phyloP scores from a whole-genome alignment of 2,797 vertebrate genomes.

The Melanotaenia nigrans region DNA sequence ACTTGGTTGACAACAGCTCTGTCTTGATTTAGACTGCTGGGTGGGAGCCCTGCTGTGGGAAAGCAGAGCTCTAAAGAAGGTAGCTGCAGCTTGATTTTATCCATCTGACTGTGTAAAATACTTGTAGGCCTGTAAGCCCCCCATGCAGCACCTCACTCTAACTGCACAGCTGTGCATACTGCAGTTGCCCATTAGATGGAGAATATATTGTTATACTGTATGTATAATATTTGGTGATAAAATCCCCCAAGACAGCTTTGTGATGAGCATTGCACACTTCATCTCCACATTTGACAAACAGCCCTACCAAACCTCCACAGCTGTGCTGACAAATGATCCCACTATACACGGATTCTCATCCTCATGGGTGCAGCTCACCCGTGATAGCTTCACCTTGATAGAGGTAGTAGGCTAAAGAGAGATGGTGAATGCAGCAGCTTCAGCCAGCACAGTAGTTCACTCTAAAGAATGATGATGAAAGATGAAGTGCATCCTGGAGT shows the following conservation, averaged over 20 bases:
- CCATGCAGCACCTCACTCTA: conserved; percentile 6
- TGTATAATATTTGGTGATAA: conserved; percentile 33
- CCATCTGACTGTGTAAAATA: conserved; percentile 36
- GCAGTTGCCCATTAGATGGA: conserved; percentile 9
- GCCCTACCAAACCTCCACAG: conserved; percentile 35
- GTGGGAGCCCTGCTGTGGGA: conserved; percentile 57
- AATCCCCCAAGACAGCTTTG: conserved; percentile 24
- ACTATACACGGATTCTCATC: conserved; percentile 40
- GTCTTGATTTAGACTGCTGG: conserved; percentile 76
- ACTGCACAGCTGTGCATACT: conserved; percentile 4
- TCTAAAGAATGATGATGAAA: conserved; percentile 68
- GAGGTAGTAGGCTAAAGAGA: conserved; percentile 40
- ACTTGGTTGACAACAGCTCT: conserved; percentile 73
- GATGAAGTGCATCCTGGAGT: conserved; percentile 45
- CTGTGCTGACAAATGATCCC: conserved; percentile 57
- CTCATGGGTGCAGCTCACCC: conserved; percentile 54
- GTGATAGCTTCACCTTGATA: conserved; percentile 49
- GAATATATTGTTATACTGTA: conserved; percentile 6
- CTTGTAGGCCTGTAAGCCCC: conserved; percentile 8
- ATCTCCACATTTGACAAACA: conserved; percentile 51
- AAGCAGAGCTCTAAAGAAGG: conserved; percentile 43
- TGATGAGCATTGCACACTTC: conserved; percentile 32
- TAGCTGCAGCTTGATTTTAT: conserved; percentile 54
- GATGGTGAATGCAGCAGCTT: conserved; percentile 48
- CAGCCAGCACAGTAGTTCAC: conserved; percentile 38